These are phyloP conservation scores for Catostomus latipinnis DNA, from an alignment of 2,797 vertebrate genomes.

Conservation along the genomic window DNA sequence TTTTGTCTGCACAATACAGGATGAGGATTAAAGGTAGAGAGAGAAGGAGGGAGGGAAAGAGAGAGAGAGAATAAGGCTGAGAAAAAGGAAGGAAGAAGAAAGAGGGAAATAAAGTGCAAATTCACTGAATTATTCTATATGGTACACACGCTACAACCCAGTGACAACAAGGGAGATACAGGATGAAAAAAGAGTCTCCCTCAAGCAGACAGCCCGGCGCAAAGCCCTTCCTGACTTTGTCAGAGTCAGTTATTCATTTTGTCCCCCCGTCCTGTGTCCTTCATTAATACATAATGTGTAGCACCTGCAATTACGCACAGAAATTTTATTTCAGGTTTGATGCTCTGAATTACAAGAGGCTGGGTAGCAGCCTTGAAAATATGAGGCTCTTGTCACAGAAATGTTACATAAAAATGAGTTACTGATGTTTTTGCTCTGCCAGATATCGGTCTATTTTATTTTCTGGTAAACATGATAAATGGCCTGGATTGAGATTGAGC, in stretches of 20 bases:
- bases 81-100: too few species aligned
- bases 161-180: neutral
- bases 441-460: neutral
- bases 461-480: conserved; percentile 7
- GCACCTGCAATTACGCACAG: conserved; percentile 21
- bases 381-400: neutral
- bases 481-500: neutral
- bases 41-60: neutral
- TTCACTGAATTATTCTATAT: conserved; percentile 32
- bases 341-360: conserved; percentile 25
- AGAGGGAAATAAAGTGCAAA: neutral
- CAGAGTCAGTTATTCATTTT: conserved; percentile 39
- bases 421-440: conserved; percentile 22
- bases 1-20: neutral
- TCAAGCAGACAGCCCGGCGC: conserved; percentile 16
- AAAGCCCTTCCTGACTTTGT: conserved; percentile 44
- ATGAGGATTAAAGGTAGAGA: neutral
- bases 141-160: neutral
- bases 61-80: neutral
- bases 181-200: conserved; percentile 10
- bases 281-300: conserved; percentile 52
- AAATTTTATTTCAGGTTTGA: conserved; percentile 28
- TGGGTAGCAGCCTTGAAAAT: conserved; percentile 8
- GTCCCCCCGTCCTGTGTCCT: conserved; percentile 40
- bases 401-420: conserved; percentile 34